Evolutionary conservation across 2,113 vertebrate species (phyloP), one percentile per base, ranked within the genome.

Genomic region (Coregonus clupeaformis): DNA sequence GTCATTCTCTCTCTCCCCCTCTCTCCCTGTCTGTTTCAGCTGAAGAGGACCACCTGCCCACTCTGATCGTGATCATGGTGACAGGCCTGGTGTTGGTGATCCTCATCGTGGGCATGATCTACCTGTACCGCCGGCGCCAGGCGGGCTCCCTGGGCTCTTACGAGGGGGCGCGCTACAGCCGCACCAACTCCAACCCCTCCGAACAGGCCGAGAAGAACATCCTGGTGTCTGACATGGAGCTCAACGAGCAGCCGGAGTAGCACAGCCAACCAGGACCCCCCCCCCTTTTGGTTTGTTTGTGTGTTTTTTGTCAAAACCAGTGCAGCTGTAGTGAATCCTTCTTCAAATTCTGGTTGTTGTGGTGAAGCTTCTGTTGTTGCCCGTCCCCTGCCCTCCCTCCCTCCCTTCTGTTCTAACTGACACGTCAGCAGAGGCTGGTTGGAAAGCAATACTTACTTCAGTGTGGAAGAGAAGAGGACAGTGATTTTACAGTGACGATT

Each of bases 221-320:
- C 87, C 93, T 98, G 85, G 97, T 99, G 88, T 98, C 97, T 0
- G 97, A 99, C 94, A 99, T 99, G 97, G 97, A 99, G 92, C 94
- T 98, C 91, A 99, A 98, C 2, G 97, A 99, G 88, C 97, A 98
- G 88, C 92, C 95, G 9, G 97, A 98, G 86, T 98, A 96, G 88
- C 90, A 74, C 60, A 13, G 18, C 42, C 11, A 0, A 67, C 70
- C 65, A 68, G 75, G 49, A 5, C 49, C 1, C 62, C 85, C 74
- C 73, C 70, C 71, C 62, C 5, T 77, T 63, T 42, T 73, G 2
- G 65, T 24, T 77, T 14, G 63, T 74, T 78, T 77, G 24, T 18
- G 12, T 14, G 13, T 22, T 29, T 25, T 77, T 73, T 12, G 68
- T 72, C 67, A 5, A 64, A 77, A 60, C 82, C 63, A 68, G 73